Evolutionary conservation across 2,888 invertebrate genomes (phyloP).

Genomic region (Phortica magna): DNA sequence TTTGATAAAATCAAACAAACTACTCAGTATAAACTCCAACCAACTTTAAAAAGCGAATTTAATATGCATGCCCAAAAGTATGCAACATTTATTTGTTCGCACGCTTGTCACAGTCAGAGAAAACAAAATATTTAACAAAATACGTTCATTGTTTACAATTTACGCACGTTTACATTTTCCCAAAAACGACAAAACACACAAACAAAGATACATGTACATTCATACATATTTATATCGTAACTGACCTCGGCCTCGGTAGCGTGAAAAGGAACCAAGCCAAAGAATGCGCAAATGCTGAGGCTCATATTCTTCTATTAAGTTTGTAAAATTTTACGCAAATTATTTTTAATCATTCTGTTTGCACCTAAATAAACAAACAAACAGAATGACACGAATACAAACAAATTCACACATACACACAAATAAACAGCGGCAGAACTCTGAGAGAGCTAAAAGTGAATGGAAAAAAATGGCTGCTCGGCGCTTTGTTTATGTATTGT

Average conservation of each 20-base stretch:
- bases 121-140: neutral
- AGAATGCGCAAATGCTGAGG: neutral
- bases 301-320: neutral
- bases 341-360: conserved; percentile 64
- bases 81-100: neutral
- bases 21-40: no score
- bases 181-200: neutral
- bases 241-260: neutral
- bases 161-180: conserved; percentile 3
- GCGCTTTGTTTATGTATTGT: neutral
- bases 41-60: neutral
- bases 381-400: conserved; percentile 25
- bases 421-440: neutral
- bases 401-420: neutral
- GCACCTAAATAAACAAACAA: conserved; percentile 61
- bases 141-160: conserved; percentile 4
- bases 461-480: neutral
- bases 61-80: neutral
- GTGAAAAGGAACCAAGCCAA: neutral
- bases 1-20: no score
- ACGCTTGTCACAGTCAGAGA: neutral
- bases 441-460: neutral
- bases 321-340: conserved; percentile 57
- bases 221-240: neutral
- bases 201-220: neutral